phyloP scores from a whole-genome alignment of 2,888 invertebrate genomes.

The Scaptomyza parva region DNA sequence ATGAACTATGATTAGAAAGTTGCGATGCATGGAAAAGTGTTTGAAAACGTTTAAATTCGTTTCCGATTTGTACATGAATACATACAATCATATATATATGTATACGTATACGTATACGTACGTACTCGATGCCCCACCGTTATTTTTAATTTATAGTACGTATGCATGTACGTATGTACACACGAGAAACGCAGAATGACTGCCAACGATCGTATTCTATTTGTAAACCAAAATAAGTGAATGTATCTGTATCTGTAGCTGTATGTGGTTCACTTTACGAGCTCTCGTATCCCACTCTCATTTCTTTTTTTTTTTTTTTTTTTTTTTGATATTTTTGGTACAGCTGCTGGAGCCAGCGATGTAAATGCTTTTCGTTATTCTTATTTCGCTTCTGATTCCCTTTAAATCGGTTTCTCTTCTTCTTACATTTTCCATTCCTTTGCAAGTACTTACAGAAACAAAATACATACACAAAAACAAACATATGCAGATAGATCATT shows the following conservation, averaged over 20 bases:
- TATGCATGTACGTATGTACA: slow-evolving; percentile 29
- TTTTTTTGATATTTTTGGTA: slow-evolving; percentile 53
- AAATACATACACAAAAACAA: slow-evolving; percentile 10
- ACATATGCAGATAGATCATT: slow-evolving; percentile 2
- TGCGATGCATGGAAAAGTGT: slow-evolving; percentile 10
- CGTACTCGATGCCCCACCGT: slow-evolving; percentile 50
- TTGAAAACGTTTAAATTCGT: slow-evolving; percentile 16
- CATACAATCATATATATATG: neutral
- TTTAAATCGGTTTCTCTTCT: slow-evolving; percentile 24
- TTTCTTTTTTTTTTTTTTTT: slow-evolving; percentile 4
- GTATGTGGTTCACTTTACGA: slow-evolving; percentile 78
- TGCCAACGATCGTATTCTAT: slow-evolving; percentile 78
- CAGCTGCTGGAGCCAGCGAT: slow-evolving; percentile 64
- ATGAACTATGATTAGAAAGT: slow-evolving; percentile 37
- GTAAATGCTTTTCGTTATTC: slow-evolving; percentile 57
- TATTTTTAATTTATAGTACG: slow-evolving; percentile 65
- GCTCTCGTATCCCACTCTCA: slow-evolving; percentile 53
- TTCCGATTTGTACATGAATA: too few relatives aligned
- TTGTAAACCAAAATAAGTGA: slow-evolving; percentile 77
- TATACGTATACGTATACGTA: slow-evolving; percentile 1
- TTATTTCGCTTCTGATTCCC: slow-evolving; percentile 24
- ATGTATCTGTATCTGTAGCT: slow-evolving; percentile 50
- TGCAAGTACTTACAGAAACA: slow-evolving; percentile 9
- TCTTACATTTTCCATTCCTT: neutral
- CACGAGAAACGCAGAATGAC: slow-evolving; percentile 34